Conservation (phyloP, 2,888 invertebrate genomes). For the Eupithecia vulgata region DNA sequence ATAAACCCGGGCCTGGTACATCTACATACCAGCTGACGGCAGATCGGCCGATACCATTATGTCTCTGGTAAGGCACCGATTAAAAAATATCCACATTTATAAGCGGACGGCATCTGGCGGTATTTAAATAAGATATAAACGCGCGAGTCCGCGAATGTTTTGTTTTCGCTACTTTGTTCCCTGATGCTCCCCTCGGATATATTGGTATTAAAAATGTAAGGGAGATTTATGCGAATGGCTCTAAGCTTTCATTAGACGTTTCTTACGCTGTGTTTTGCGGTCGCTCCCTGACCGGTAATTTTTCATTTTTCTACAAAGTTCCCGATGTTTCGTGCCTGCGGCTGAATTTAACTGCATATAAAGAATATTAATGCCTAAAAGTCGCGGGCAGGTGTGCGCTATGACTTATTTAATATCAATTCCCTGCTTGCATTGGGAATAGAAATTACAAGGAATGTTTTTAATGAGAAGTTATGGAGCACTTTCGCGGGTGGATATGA, state of each 20-base stretch:
- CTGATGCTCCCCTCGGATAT: constrained; percentile 80
- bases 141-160: constrained; percentile 76
- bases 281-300: constrained; percentile 83
- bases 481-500: constrained; percentile 42
- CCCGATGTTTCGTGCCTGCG: constrained; percentile 71
- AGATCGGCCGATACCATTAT: constrained; percentile 82
- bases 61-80: constrained; percentile 82
- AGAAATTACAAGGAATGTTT: constrained; percentile 64
- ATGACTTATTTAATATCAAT: constrained; percentile 79
- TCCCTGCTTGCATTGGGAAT: constrained; percentile 68
- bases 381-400: constrained; percentile 75
- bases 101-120: constrained; percentile 80
- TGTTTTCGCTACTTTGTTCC: constrained; percentile 72
- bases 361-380: constrained; percentile 79
- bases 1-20: constrained; percentile 71
- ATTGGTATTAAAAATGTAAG: constrained; percentile 85
- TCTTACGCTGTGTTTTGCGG: constrained; percentile 81
- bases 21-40: constrained; percentile 82
- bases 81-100: constrained; percentile 81
- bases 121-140: constrained; percentile 84
- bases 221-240: constrained; percentile 84
- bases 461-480: constrained; percentile 67
- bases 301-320: constrained; percentile 81
- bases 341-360: constrained; percentile 82
- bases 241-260: constrained; percentile 84